Evolutionary conservation across 2,888 invertebrate species (phyloP).

Genomic region (Plemyria rubiginata): DNA sequence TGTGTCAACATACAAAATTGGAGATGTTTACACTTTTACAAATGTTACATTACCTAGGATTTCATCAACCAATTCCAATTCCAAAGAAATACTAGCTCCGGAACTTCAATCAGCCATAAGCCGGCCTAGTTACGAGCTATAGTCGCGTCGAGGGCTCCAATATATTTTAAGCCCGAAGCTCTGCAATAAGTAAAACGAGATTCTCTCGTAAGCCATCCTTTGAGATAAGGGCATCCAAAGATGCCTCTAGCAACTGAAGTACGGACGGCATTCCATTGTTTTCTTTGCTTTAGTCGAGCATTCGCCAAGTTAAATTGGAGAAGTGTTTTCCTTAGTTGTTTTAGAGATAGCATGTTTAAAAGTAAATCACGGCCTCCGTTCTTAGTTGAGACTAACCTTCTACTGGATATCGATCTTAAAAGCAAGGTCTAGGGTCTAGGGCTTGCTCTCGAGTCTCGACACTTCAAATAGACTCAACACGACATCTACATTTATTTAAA

Average conservation of each 20-base stretch:
- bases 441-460: background rate
- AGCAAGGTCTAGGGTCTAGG: slow-evolving; percentile 14
- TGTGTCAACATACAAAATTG: too few relatives aligned
- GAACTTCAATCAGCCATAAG: slow-evolving; percentile 21
- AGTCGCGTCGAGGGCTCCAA: slow-evolving; percentile 31
- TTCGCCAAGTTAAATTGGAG: slow-evolving; percentile 23
- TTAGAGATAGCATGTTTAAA: too few relatives aligned
- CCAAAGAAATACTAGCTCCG: background rate
- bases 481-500: background rate
- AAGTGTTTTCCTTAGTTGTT: slow-evolving; percentile 14
- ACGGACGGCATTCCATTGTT: slow-evolving; percentile 30
- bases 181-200: slow-evolving; percentile 53
- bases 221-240: slow-evolving; percentile 51
- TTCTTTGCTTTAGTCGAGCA: slow-evolving; percentile 26
- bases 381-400: slow-evolving; percentile 11
- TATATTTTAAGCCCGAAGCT: slow-evolving; percentile 53
- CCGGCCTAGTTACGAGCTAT: slow-evolving; percentile 23
- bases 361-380: slow-evolving; percentile 10
- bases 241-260: slow-evolving; percentile 30
- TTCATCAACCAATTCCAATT: background rate
- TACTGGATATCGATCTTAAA: slow-evolving; percentile 7
- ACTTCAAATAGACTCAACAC: background rate
- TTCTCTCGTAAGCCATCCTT: slow-evolving; percentile 50
- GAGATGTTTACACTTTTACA: too few relatives aligned
- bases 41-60: background rate